Percentiles rank a stretch among this genome's conserved stretches.
Evolutionary conservation across 2,888 invertebrate genomes (phyloP).

Genomic region (Atherix ibis): DNA sequence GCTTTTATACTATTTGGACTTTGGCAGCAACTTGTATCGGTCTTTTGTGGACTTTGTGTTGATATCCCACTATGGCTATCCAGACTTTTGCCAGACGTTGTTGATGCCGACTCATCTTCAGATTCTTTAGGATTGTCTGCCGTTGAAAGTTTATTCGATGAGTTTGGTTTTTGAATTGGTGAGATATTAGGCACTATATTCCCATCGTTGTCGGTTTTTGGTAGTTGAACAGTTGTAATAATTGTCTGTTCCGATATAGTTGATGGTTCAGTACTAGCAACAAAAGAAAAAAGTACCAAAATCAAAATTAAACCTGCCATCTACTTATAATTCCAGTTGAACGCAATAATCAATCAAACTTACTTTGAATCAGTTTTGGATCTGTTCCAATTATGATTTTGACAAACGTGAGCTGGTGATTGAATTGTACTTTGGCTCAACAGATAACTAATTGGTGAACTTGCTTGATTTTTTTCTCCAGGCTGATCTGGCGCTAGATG

Average conservation of each 20-base stretch:
- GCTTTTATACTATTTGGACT: constrained; percentile 27
- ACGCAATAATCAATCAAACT: constrained; percentile 13
- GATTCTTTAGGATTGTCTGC: neutral
- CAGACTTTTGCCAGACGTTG: constrained; percentile 28
- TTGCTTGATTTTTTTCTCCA: constrained; percentile 25
- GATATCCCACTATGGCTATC: constrained; percentile 28
- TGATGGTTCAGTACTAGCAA: constrained; percentile 14
- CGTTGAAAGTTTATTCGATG: constrained; percentile 15
- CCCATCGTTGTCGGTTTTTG: constrained; percentile 1
- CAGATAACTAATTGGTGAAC: constrained; percentile 34
- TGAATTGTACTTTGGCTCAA: constrained; percentile 36
- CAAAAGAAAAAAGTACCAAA: constrained; percentile 3
- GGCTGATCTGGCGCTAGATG: constrained; percentile 8
- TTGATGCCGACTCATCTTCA: constrained; percentile 25
- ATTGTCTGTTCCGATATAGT: constrained; percentile 29
- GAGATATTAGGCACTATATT: constrained; percentile 10
- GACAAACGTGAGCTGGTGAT: constrained; percentile 25
- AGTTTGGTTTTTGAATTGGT: constrained; percentile 18
- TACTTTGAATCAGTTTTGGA: constrained; percentile 19
- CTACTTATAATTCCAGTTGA: too few relatives aligned
- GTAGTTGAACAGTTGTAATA: constrained; percentile 20
- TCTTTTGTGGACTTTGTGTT: constrained; percentile 21
- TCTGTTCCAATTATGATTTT: constrained; percentile 18
- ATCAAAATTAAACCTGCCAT: too few relatives aligned
- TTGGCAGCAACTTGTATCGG: constrained; percentile 16